Base-by-base conservation (phyloP, 1,140 invertebrate species). In the Dendrolimus kikuchii region DNA sequence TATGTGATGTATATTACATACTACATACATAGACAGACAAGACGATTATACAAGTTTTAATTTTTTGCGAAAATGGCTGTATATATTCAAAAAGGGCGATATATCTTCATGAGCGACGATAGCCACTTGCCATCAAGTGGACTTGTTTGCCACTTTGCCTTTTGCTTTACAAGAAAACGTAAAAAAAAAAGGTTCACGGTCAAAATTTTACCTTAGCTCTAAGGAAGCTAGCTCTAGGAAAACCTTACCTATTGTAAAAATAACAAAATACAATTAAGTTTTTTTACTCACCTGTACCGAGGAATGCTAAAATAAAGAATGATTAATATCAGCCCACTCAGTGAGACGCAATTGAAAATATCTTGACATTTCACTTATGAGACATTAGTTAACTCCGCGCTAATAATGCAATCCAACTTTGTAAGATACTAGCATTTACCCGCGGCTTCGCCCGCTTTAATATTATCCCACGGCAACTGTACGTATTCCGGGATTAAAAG, bases 331-430 rank as follows among this genome's bases (percentile, higher is more conserved):
- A 47, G 39, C 55, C 38, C 57, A 51, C 51, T 51, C 38, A 44
- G 52, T 59, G 62, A 51, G 49, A 51, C 50, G 9, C 42, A 49
- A n/a, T 8, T 51, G 51, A 64, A 62, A 55, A 71, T 67, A 69
- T 65, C 59, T 57, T 66, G 68, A 74, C 68, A 74, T 69, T 69
- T 74, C 49, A 62, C 52, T 62, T 53, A 41, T 38, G 52, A 36
- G 37, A 23, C 23, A 23, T 23, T 23, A 23, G 45, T 8, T 47
- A 44, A 23, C 37, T 48, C 48, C 37, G 42, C 41, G 38, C 23
- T 23, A 37, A 38, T 23, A 46, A 46, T 46, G 9, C 44, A 45
- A 45, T 10, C 8, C 5, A n/a, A n/a, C 43, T n/a, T 45, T 45
- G 5, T n/a, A 45, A 10, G 41, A 7, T n/a, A n/a, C n/a, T 3